Base-by-base conservation (phyloP, 2,888 invertebrate species). In the Dermolepida albohirtum region DNA sequence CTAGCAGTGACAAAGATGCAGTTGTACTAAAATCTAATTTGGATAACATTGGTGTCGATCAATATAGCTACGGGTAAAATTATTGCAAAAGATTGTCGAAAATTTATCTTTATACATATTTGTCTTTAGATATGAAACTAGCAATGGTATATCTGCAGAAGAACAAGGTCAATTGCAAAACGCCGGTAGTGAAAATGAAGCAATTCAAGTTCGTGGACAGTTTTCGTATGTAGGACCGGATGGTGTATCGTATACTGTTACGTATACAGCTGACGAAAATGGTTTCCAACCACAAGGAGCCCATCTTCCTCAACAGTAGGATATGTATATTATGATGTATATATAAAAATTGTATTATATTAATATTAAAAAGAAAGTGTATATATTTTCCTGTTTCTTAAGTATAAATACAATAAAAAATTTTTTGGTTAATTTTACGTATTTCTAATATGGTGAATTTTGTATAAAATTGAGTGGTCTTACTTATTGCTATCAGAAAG, bases 131-230 rank as follows among this genome's bases (percentile, higher is more conserved):
- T 90, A 86, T 73, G 89, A 89, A 76, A 87, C 90, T 5, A 90
- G 89, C 75, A 89, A 90, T 74, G 90, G 90, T 29, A 86, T 86
- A 6, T 85, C 87, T 5, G 85, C 88, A 10, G 83, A 87, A 70
- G 90, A 91, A 77, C 85, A 88, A 75, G 90, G 86, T 0, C 84
- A 84, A 52, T 80, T 90, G 44, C 82, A 85, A 70, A 89, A 90
- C 79, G 85, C 86, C 1, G 89, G 90, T 11, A 87, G 87, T 1
- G 89, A 90, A 40, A 87, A 89, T 66, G 87, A 89, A 77, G 86
- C 88, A 22, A 85, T 90, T 27, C 84, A 86, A 10, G 86, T 90
- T 11, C 85, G 85, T 43, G 90, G 90, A 47, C 85, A 87, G 14
- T 87, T 88, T 78, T 85, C 87, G 0, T 90, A 88, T 84, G 81